Evolutionary conservation across 2,888 invertebrate species (phyloP), one percentile per base, ranked within the genome.

Genomic region (Thelaira solivaga): DNA sequence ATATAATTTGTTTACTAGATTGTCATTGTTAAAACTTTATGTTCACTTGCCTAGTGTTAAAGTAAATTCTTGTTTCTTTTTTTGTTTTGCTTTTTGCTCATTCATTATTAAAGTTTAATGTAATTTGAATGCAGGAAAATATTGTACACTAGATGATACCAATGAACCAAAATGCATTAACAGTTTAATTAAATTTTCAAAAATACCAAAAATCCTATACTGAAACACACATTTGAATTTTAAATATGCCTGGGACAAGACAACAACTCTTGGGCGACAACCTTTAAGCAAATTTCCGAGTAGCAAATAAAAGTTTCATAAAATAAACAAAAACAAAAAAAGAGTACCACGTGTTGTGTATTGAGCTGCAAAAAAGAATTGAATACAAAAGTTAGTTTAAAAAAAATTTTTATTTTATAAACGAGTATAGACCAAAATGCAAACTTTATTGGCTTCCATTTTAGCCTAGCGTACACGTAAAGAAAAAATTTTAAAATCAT

Each of bases 151-250:
- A 4, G 0, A 10, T 24, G 45, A 45, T 41, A 45, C 20, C 53
- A 24, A 31, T 1, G n/a, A 55, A 57, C 55, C 13, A 10, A 18
- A 2, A 57, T 16, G 18, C 45, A 29, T 39, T 34, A 43, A 31
- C 29, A 55, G 31, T 69, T 59, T 41, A 69, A 61, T 69, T 49
- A 51, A 61, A 59, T 41, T 31, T 16, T 24, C 4, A 7, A 57
- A 55, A 31, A 29, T 1, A 6, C 20, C 41, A 18, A 10, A 43
- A 34, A 47, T 13, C 36, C 29, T 20, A 5, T 4, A 18, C n/a
- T 61, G 20, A 5, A 31, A 13, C n/a, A 67, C 26, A 16, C 1
- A 8, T 8, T 49, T 36, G n/a, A n/a, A 31, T 34, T 3, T 13
- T n/a, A 4, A 47, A 11, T 43, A 51, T 31, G 2, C 20, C 18